phyloP scores from a whole-genome alignment of 2,888 invertebrate genomes.

The Mythimna lalbum region DNA sequence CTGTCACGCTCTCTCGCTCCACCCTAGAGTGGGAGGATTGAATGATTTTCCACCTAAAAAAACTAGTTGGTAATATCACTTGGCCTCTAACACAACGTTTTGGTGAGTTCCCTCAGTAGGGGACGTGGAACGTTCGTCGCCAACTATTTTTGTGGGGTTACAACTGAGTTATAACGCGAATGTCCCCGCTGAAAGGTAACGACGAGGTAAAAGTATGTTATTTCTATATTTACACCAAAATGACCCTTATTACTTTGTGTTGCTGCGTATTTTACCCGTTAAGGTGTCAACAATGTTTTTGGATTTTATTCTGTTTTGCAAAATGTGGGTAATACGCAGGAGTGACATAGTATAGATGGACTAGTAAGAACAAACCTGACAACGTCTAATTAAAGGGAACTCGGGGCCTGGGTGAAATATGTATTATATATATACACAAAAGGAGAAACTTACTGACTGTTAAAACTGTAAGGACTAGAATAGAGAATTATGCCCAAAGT shows the following conservation, averaged over 20 bases:
- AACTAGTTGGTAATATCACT: too few species aligned
- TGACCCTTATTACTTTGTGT: constrained; percentile 49
- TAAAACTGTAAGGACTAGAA: too few species aligned
- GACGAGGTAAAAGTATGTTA: constrained; percentile 70
- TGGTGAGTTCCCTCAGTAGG: constrained; percentile 67
- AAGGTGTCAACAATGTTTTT: constrained; percentile 11
- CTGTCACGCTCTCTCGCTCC: too few species aligned
- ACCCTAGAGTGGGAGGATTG: too few species aligned
- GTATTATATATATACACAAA: too few species aligned
- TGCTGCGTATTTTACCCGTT: constrained; percentile 28
- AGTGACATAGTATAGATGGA: not conserved
- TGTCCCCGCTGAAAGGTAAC: constrained; percentile 74
- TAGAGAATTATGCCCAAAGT: too few species aligned
- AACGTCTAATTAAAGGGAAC: too few species aligned
- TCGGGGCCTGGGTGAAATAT: not conserved
- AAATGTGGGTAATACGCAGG: not conserved
- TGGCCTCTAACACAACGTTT: constrained; percentile 14
- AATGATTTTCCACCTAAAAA: too few species aligned
- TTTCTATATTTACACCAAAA: constrained; percentile 61
- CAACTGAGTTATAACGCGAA: constrained; percentile 74
- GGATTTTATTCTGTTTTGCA: constrained; percentile 8
- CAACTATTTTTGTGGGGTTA: constrained; percentile 77
- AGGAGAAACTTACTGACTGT: too few species aligned
- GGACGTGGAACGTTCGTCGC: constrained; percentile 70
- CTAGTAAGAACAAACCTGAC: not conserved